These are phyloP conservation scores for Carterocephalus palaemon DNA, from an alignment of 2,888 invertebrate species.

Conservation along the genomic window DNA sequence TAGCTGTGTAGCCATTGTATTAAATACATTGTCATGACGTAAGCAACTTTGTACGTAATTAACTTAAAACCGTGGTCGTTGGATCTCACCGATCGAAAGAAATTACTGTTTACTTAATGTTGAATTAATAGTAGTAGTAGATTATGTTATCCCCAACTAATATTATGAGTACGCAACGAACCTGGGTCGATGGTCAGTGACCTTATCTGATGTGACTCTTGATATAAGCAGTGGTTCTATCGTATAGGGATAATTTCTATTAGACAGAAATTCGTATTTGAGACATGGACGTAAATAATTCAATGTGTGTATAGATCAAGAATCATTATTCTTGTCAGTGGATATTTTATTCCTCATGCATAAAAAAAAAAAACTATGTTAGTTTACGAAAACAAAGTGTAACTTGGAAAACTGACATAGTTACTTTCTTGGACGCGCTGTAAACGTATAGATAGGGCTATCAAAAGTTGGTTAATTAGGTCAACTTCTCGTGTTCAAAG, in stretches of 20 bases:
- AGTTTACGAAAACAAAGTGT: no score
- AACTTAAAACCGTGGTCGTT: constrained; percentile 36
- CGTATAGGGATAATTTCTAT: no score
- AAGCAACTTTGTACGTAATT: constrained; percentile 64
- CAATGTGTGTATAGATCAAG: no score
- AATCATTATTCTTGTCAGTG: no score
- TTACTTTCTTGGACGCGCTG: constrained; percentile 9
- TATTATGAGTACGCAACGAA: no score
- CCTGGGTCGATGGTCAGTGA: no score
- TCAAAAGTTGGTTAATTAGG: constrained; percentile 64
- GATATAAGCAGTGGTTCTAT: no score
- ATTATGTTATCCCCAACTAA: neutral
- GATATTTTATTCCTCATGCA: no score
- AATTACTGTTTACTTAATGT: constrained; percentile 21
- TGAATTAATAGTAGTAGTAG: constrained; percentile 11
- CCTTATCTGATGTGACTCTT: no score
- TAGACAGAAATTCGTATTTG: no score
- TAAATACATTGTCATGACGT: constrained; percentile 67
- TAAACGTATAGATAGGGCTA: constrained; percentile 9
- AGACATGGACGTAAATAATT: no score
- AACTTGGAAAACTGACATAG: constrained; percentile 2
- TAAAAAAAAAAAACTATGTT: no score
- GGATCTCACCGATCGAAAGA: constrained; percentile 10
- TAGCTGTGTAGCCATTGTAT: constrained; percentile 55
- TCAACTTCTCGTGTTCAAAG: constrained; percentile 56